phyloP scores from a whole-genome alignment of 2,797 vertebrate species.

The Tokudaia muenninki region DNA sequence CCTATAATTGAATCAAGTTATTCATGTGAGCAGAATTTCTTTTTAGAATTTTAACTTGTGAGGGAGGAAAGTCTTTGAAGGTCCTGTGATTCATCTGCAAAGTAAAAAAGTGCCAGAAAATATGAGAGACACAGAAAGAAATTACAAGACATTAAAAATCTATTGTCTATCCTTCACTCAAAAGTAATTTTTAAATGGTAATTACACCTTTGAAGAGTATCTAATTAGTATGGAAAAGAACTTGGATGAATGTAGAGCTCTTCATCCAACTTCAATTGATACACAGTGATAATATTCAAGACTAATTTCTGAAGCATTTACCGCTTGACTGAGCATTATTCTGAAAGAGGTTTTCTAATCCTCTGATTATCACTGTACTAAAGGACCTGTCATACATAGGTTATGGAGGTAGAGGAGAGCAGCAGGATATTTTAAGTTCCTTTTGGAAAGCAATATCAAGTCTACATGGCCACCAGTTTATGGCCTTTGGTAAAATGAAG shows the following conservation, averaged over 20 bases:
- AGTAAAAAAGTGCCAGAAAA: conserved; percentile 73
- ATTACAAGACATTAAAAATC: conserved; percentile 80
- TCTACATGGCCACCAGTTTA: neutral
- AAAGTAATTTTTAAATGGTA: conserved; percentile 83
- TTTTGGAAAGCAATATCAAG: conserved; percentile 15
- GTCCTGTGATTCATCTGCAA: conserved; percentile 54
- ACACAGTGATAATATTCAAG: conserved; percentile 60
- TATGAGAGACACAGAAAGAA: conserved; percentile 60
- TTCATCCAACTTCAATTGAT: conserved; percentile 75
- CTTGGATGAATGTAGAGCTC: conserved; percentile 60
- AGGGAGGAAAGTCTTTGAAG: conserved; percentile 42
- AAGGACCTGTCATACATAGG: conserved; percentile 11
- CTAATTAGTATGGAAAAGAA: conserved; percentile 81
- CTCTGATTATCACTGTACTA: conserved; percentile 49
- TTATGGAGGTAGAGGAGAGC: conserved; percentile 39
- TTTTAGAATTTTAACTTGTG: conserved; percentile 61
- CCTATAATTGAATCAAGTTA: conserved; percentile 64
- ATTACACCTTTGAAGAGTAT: conserved; percentile 85
- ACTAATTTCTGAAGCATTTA: conserved; percentile 74
- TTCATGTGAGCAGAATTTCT: conserved; percentile 45
- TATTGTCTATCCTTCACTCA: conserved; percentile 73
- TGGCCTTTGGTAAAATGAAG: neutral
- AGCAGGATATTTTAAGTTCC: conserved; percentile 46
- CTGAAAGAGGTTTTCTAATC: conserved; percentile 67
- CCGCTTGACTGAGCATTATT: conserved; percentile 62